Evolutionary conservation across 2,888 invertebrate genomes (phyloP).

Genomic region (Busseola fusca): DNA sequence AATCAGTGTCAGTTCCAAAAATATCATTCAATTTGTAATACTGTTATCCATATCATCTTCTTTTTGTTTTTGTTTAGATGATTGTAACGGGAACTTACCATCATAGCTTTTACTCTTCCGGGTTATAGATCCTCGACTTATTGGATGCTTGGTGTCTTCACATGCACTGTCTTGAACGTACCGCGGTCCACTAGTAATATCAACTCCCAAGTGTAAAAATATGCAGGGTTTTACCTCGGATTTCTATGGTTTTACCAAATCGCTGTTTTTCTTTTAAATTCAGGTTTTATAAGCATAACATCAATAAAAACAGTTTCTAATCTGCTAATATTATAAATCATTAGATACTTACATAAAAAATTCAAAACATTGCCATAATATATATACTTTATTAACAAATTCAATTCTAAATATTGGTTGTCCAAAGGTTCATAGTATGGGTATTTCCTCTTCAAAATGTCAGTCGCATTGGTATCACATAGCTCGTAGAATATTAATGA

Average conservation of each 20-base stretch:
- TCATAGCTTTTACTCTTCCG: too few species aligned
- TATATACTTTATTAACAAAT: background rate
- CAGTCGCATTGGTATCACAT: background rate
- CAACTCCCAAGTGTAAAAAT: background rate
- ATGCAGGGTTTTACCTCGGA: background rate
- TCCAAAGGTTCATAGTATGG: background rate
- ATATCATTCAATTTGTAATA: background rate
- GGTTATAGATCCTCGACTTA: background rate
- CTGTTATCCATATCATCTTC: background rate
- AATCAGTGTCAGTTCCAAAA: background rate
- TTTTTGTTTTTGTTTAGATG: background rate
- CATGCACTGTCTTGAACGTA: background rate
- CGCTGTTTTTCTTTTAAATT: background rate
- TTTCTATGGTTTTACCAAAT: slow-evolving; percentile 12
- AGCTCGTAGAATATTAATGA: slow-evolving; percentile 27
- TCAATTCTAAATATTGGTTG: background rate
- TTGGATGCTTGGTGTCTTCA: background rate
- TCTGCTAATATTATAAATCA: slow-evolving; percentile 7
- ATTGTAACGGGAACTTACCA: background rate
- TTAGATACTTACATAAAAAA: background rate
- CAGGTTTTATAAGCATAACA: background rate
- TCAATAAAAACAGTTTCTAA: slow-evolving; percentile 20
- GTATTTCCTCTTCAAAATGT: slow-evolving; percentile 15
- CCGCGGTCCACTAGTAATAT: background rate
- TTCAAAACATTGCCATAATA: background rate